Evolutionary conservation across 2,888 invertebrate species (phyloP).

Genomic region (Hypomecis punctinalis): DNA sequence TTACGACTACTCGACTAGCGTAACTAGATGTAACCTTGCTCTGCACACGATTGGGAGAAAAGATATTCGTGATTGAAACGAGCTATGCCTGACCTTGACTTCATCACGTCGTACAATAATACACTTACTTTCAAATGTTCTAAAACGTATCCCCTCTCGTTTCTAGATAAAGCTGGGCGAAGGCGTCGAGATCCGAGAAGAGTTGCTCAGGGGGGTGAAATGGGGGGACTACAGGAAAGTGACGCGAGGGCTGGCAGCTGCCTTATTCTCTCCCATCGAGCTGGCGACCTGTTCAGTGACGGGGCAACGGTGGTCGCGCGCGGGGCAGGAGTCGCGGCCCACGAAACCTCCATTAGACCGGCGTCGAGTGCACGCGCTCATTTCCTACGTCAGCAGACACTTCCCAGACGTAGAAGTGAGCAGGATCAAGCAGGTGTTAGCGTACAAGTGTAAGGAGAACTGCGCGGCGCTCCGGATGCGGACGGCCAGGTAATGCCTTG

Average conservation of each 20-base stretch:
- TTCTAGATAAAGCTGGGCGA: conserved; percentile 89
- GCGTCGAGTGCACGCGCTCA: conserved; percentile 90
- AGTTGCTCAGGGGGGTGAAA: conserved; percentile 88
- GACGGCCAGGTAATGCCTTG: conserved; percentile 86
- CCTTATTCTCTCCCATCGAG: conserved; percentile 89
- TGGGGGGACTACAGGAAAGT: conserved; percentile 91
- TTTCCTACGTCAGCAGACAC: conserved; percentile 89
- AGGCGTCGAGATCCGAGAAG: conserved; percentile 90
- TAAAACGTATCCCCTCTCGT: conserved; percentile 10
- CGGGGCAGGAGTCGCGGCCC: conserved; percentile 89
- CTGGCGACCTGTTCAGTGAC: conserved; percentile 91
- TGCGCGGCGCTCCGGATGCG: conserved; percentile 90
- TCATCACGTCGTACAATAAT: too few species aligned
- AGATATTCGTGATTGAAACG: too few species aligned
- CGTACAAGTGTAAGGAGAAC: conserved; percentile 92
- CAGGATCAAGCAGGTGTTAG: conserved; percentile 90
- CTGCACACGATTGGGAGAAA: too few species aligned
- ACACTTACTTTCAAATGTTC: too few species aligned
- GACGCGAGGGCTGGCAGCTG: conserved; percentile 90
- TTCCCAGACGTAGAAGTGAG: conserved; percentile 91
- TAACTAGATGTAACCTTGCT: too few species aligned
- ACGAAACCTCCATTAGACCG: conserved; percentile 90
- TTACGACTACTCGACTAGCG: too few species aligned
- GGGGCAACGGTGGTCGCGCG: conserved; percentile 90
- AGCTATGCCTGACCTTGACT: too few species aligned